Conservation (phyloP, 2,888 invertebrate genomes). For the Orthosia cruda region DNA sequence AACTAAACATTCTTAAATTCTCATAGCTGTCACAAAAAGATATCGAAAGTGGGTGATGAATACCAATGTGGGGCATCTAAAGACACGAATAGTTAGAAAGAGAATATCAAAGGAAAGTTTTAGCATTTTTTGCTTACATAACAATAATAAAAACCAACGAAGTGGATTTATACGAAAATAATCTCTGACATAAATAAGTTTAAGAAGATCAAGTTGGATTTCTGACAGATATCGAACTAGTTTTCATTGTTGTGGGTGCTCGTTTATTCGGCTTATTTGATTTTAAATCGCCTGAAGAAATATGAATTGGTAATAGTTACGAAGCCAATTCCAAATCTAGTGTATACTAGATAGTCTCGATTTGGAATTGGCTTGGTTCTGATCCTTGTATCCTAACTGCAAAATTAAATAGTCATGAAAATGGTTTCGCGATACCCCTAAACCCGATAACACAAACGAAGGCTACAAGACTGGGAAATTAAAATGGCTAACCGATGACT, state of each 20-base stretch:
- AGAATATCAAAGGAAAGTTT: conserved; percentile 66
- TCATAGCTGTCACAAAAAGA: conserved; percentile 32
- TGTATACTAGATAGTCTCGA: not conserved
- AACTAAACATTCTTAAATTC: conserved; percentile 36
- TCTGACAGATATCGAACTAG: conserved; percentile 53
- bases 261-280: not conserved
- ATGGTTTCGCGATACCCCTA: not conserved
- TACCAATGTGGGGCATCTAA: conserved; percentile 49
- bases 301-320: not conserved
- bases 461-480: not conserved
- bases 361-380: not conserved
- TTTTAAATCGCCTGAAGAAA: not conserved
- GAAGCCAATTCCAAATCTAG: too few species aligned
- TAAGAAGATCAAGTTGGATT: conserved; percentile 51
- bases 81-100: conserved; percentile 42
- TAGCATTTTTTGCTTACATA: conserved; percentile 66
- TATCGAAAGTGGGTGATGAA: conserved; percentile 55
- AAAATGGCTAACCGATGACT: not conserved
- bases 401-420: not conserved
- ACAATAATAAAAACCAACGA: conserved; percentile 69
- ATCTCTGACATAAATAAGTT: conserved; percentile 64
- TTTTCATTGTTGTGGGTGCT: conserved; percentile 8
- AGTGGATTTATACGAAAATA: conserved; percentile 68
- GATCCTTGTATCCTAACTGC: not conserved
- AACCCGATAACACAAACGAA: not conserved